Percentiles rank a stretch among this genome's conserved stretches.
Conservation (phyloP, 2,888 invertebrate species). For the Cryptus armator region DNA sequence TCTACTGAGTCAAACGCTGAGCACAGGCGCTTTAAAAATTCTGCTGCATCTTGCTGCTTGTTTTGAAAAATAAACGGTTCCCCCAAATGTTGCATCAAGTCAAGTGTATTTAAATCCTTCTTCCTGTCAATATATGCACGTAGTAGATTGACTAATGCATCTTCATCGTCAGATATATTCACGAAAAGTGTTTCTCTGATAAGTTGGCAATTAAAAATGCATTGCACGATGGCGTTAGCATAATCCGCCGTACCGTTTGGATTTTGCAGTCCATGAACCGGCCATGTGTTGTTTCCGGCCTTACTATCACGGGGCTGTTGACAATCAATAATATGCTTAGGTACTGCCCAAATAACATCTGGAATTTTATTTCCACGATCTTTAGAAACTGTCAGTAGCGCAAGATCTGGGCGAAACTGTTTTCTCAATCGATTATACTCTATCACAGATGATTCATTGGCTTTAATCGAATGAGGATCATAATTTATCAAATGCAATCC, state of each 20-base stretch:
- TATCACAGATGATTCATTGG: too few species aligned
- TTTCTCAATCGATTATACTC: too few species aligned
- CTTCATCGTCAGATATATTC: neutral
- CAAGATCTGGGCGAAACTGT: too few species aligned
- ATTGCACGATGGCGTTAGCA: slow-evolving; percentile 11
- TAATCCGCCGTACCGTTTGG: slow-evolving; percentile 20
- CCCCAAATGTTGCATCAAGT: slow-evolving; percentile 2
- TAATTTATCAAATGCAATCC: neutral
- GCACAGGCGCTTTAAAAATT: slow-evolving; percentile 36
- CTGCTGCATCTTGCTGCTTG: slow-evolving; percentile 36
- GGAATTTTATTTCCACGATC: too few species aligned
- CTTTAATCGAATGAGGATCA: neutral
- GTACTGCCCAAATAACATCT: slow-evolving; percentile 37
- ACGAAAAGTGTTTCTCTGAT: slow-evolving; percentile 17
- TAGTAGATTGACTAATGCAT: too few species aligned
- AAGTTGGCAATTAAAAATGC: slow-evolving; percentile 21
- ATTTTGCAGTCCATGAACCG: slow-evolving; percentile 34
- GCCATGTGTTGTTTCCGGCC: neutral
- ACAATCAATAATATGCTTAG: slow-evolving; percentile 27
- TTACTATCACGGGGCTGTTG: slow-evolving; percentile 24
- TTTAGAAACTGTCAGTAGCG: too few species aligned
- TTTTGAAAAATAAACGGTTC: slow-evolving; percentile 3
- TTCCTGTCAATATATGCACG: slow-evolving; percentile 6
- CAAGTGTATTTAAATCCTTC: slow-evolving; percentile 4
- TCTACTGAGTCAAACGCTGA: slow-evolving; percentile 7